phyloP scores from a whole-genome alignment of 2,888 invertebrate species.

The Epinotia brunnichana region DNA sequence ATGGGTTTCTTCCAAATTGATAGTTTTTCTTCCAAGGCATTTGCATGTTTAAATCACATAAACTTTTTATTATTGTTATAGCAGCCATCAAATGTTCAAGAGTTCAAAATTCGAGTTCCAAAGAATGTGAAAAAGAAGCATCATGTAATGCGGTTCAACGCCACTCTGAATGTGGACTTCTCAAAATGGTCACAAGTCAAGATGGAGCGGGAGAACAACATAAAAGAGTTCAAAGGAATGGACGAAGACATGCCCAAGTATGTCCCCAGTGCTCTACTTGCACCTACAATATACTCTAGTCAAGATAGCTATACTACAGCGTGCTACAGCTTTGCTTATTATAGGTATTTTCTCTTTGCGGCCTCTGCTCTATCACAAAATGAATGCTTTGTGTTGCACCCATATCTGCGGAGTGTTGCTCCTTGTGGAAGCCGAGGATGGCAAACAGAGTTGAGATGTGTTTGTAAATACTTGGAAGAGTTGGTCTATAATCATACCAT shows the following conservation, averaged over 20 bases:
- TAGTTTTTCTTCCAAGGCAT: not conserved
- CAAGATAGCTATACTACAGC: too few relatives aligned
- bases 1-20: too few relatives aligned
- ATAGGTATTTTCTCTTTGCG: too few relatives aligned
- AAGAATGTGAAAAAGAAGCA: slow-evolving; percentile 92
- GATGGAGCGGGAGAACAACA: slow-evolving; percentile 97
- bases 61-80: slow-evolving; percentile 23
- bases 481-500: too few relatives aligned
- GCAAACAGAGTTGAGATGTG: too few relatives aligned
- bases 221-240: slow-evolving; percentile 93
- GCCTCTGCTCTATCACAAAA: too few relatives aligned
- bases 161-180: slow-evolving; percentile 93
- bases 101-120: slow-evolving; percentile 92
- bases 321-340: too few relatives aligned
- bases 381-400: too few relatives aligned
- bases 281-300: not conserved
- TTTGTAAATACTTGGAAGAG: too few relatives aligned
- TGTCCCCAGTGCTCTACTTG: not conserved
- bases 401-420: too few relatives aligned
- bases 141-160: slow-evolving; percentile 96
- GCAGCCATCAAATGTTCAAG: slow-evolving; percentile 83
- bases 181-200: slow-evolving; percentile 94
- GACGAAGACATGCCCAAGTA: slow-evolving; percentile 96
- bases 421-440: too few relatives aligned
- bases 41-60: not conserved